These are phyloP conservation scores for Sinopyrophorus schimmeli DNA, from an alignment of 2,888 invertebrate species.

Conservation along the genomic window DNA sequence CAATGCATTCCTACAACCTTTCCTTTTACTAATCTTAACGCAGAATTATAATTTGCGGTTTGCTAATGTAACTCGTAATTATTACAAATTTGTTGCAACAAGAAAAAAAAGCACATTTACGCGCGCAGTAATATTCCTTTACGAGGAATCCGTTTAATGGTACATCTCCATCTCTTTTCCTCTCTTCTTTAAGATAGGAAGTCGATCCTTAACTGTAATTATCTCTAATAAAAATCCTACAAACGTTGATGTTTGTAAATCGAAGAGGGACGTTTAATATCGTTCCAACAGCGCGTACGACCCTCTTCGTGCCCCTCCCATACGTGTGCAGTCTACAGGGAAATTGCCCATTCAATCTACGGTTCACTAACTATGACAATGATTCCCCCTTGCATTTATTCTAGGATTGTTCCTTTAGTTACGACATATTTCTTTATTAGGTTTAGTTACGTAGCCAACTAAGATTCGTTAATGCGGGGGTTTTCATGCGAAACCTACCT, in stretches of 20 bases:
- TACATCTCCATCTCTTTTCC: too few species aligned
- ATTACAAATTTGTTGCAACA: too few species aligned
- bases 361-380: slow-evolving; percentile 52
- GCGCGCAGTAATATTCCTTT: too few species aligned
- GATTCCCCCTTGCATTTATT: slow-evolving; percentile 36
- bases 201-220: too few species aligned
- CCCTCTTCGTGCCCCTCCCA: slow-evolving; percentile 39
- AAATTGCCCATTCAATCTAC: slow-evolving; percentile 52
- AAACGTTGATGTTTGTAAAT: slow-evolving; percentile 39
- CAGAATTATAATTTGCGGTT: too few species aligned
- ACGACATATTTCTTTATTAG: slow-evolving; percentile 15
- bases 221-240: too few species aligned
- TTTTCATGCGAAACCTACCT: too few species aligned
- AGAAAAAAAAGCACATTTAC: too few species aligned
- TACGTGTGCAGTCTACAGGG: slow-evolving; percentile 48
- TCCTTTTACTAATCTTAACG: too few species aligned
- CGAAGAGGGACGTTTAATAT: slow-evolving; percentile 44
- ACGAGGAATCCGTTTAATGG: too few species aligned
- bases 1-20: slow-evolving; percentile 23
- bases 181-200: too few species aligned
- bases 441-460: slow-evolving; percentile 5
- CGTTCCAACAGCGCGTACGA: slow-evolving; percentile 20
- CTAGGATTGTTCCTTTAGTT: slow-evolving; percentile 24
- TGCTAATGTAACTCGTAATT: too few species aligned
- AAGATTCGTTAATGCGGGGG: slow-evolving; percentile 1